Evolutionary conservation across 1,140 invertebrate species (phyloP), one percentile per base, ranked within the genome.

Genomic region (Probaryconus sp.): DNA sequence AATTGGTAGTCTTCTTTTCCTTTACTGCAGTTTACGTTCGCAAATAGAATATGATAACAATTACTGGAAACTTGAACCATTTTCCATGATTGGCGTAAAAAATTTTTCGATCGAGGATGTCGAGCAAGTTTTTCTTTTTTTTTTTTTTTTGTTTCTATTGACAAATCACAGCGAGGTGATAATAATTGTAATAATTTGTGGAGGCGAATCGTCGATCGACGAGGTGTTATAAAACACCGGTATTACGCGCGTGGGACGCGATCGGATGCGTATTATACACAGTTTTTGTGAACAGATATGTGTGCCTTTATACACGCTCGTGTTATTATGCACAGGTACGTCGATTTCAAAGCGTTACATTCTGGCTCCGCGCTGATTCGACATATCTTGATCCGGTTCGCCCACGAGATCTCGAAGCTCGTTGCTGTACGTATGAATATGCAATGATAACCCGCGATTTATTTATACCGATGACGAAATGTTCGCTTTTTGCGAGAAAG

Each of bases 321-420:
- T 67, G 72, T 69, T 65, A 65, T 74, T 48, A 67, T 64, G 56
- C 65, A 55, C 56, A 76, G 47, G 45, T 72, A 67, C 58, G 64
- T 60, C 55, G 70, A 77, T 77, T 80, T 77, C 43, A 77, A 78
- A 68, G 77, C 68, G 67, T 76, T 74, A 76, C 61, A 63, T 74
- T 79, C 67, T 63, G 64, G 53, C 55, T 53, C 63, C 53, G 28
- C 55, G 60, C 68, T 67, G 69, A 80, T 77, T 81, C 76, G 79
- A 77, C 76, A 71, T 77, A 72, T 81, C 78, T 78, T 71, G 73
- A 80, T 79, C 80, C 81, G 80, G 80, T 81, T 80, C 78, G 80
- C 81, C 80, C 81, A 81, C 80, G 68, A 61, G 31, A 58, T 73
- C 65, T 45, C 37, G 35, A 43, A 60, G 21, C 75, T 60, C 67